phyloP scores from a whole-genome alignment of 2,888 invertebrate species.

The Timandra comae region DNA sequence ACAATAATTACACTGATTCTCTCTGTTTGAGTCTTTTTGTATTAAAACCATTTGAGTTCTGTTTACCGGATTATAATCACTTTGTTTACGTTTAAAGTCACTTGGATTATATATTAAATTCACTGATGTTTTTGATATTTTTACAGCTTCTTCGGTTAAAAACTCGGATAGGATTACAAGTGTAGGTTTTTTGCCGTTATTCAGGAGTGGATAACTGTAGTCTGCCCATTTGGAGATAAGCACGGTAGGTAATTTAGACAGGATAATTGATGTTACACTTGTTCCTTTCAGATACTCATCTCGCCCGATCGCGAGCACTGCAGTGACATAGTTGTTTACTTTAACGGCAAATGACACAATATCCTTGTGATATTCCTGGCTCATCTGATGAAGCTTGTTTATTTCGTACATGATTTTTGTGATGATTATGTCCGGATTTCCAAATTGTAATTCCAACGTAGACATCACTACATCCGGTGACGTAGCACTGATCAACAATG shows the following conservation, averaged over 20 bases:
- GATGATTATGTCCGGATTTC: conserved; percentile 2
- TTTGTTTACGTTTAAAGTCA: conserved; percentile 6
- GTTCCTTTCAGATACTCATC: conserved; percentile 15
- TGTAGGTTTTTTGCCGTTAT: conserved; percentile 7
- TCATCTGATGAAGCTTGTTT: conserved; percentile 1
- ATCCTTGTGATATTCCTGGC: conserved; percentile 17
- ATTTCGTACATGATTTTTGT: conserved; percentile 2
- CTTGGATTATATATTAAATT: conserved; percentile 2
- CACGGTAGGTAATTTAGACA: conserved; percentile 18
- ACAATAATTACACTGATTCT: conserved; percentile 14
- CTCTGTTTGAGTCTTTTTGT: conserved; percentile 2
- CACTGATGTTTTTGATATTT: conserved; percentile 11
- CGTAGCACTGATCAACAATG: conserved; percentile 12
- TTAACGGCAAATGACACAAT: conserved; percentile 19
- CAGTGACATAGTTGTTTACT: conserved; percentile 17
- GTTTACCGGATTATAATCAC: conserved; percentile 1
- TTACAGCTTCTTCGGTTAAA: conserved; percentile 18
- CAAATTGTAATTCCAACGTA: conserved; percentile 13
- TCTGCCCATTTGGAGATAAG: conserved; percentile 23
- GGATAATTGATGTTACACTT: conserved; percentile 8
- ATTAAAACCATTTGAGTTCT: conserved; percentile 12
- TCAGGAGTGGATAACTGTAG: conserved; percentile 19
- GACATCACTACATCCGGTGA: conserved; percentile 10
- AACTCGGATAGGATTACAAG: conserved; percentile 20
- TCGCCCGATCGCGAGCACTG: conserved; percentile 10